Percentiles rank a stretch among this genome's conserved stretches.
phyloP scores from a whole-genome alignment of 2,888 invertebrate species.

The Acanthosepion pharaonis region DNA sequence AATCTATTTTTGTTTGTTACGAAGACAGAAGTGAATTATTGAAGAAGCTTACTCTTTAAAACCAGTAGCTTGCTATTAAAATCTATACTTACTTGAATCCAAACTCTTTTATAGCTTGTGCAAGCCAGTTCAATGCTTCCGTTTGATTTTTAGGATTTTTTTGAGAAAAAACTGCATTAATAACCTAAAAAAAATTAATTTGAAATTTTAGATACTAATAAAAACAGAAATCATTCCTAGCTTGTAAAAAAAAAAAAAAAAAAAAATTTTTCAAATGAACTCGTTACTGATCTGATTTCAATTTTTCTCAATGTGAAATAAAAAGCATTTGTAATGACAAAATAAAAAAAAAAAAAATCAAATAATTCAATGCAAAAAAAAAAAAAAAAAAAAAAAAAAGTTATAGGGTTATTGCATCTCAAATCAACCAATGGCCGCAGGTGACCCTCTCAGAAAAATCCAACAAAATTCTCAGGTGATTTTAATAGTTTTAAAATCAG shows the following conservation, averaged over 20 bases:
- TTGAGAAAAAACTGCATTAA: slow-evolving; percentile 86
- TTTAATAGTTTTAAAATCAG: too few species aligned
- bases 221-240: background rate
- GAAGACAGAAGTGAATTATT: background rate
- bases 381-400: too few species aligned
- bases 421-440: too few species aligned
- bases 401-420: too few species aligned
- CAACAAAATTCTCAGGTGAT: too few species aligned
- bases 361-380: too few species aligned
- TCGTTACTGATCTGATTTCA: background rate
- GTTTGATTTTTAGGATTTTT: slow-evolving; percentile 93
- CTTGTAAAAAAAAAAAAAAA: background rate
- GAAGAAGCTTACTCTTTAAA: background rate
- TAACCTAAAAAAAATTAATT: slow-evolving; percentile 74
- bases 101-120: slow-evolving; percentile 87
- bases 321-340: background rate
- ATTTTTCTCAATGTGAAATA: background rate
- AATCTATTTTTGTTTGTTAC: background rate
- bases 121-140: slow-evolving; percentile 87
- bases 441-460: too few species aligned
- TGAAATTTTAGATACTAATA: background rate
- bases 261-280: background rate
- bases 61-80: background rate
- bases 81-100: slow-evolving; percentile 82
- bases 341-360: too few species aligned